Percentiles rank a stretch among this genome's conserved stretches.
Conservation (phyloP, 2,113 vertebrate species). For the Thymallus thymallus region DNA sequence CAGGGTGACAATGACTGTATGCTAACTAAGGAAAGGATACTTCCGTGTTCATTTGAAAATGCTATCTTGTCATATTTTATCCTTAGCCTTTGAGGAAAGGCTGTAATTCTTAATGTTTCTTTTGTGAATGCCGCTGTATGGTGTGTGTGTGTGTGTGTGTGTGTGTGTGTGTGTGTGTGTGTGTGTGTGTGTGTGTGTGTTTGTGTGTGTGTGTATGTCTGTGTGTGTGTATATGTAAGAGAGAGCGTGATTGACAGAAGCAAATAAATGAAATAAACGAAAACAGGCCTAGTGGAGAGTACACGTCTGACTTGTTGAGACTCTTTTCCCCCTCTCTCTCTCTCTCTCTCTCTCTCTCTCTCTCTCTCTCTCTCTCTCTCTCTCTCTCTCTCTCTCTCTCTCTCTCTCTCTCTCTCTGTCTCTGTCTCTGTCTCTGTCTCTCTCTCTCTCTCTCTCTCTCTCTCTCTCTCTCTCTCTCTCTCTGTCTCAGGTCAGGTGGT, state of each 20-base stretch:
- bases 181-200: too few relatives aligned
- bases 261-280: background rate
- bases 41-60: slow-evolving; percentile 11
- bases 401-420: background rate
- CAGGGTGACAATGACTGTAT: slow-evolving; percentile 32
- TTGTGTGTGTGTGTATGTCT: too few relatives aligned
- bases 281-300: background rate
- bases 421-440: too few relatives aligned
- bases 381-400: background rate
- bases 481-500: background rate
- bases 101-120: too few relatives aligned
- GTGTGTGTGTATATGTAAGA: too few relatives aligned
- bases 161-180: too few relatives aligned
- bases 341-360: background rate
- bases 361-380: too few relatives aligned
- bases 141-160: too few relatives aligned
- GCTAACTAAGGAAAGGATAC: slow-evolving; percentile 22
- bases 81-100: too few relatives aligned
- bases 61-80: slow-evolving; percentile 39
- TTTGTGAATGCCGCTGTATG: too few relatives aligned
- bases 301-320: background rate
- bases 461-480: too few relatives aligned
- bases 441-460: too few relatives aligned
- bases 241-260: background rate
- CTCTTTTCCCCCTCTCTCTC: background rate